Base-by-base conservation (phyloP, 2,888 invertebrate genomes). In the Branchellion lobata region DNA sequence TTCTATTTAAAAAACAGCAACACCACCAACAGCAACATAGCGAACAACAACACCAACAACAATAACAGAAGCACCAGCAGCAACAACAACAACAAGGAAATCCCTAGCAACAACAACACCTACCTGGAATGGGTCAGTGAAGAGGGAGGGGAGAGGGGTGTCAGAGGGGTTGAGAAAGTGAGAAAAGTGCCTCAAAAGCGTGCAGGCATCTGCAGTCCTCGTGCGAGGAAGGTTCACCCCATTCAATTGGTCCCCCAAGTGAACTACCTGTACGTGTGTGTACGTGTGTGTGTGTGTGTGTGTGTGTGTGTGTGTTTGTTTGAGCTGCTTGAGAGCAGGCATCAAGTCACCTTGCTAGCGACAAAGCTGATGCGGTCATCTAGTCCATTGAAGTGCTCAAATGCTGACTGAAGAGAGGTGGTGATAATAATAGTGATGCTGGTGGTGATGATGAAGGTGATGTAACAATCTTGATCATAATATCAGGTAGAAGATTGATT, bases 181-280 rank as follows among this genome's bases (percentile, higher is more conserved):
- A 1, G 93, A 92, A 87, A 98, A 93, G 87, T 94, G 93, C 80
- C 92, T 93, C 89, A 99, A 92, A 33, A 99, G 88, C 85, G 94
- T 93, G 85, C 96, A 92, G 0, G 98, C 98, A 85, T 99, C 98
- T 0, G 94, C 94, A 0, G 96, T 95, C 80, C 98, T 90, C 24
- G 96, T 93, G 80, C 99, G 89, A 0, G 98, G 98, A 0, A 94
- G 95, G 86, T 97, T 94, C 0, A 98, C 95, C 82, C 94, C 96
- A 85, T 99, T 98, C 69, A 99, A 89, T 86, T 99, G 98, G 88
- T 98, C 98, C 0, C 98, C 99, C n/a, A 99, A 91, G 88, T 98
- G 97, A 72, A 98, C 91, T 0, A 99, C 98, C 61, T 57, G 61
- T 18, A n/a, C 21, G 47, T 8, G 8, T 47, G 47, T 8, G 47